Percentiles rank a stretch among this genome's conserved stretches.
Evolutionary conservation across 2,888 invertebrate genomes (phyloP).

Genomic region (Cremastobaeus sp.): DNA sequence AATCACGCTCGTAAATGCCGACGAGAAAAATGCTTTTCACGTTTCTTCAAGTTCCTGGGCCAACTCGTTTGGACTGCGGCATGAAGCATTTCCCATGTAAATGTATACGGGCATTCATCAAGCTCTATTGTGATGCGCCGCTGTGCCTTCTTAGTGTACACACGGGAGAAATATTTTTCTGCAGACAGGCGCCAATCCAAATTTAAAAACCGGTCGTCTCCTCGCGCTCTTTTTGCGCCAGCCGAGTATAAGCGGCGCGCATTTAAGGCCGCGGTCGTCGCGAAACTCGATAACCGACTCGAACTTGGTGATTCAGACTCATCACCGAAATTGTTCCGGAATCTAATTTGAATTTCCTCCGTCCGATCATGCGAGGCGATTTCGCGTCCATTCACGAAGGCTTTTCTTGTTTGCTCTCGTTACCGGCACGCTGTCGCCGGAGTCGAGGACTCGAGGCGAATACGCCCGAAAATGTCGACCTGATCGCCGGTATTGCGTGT

Average conservation of each 20-base stretch:
- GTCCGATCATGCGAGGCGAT: too few relatives aligned
- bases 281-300: conserved; percentile 49
- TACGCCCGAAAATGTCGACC: too few relatives aligned
- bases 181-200: conserved; percentile 59
- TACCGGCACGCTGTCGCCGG: too few relatives aligned
- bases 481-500: conserved; percentile 57
- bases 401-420: too few relatives aligned
- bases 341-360: conserved; percentile 42
- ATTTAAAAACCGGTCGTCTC: conserved; percentile 61
- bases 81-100: conserved; percentile 75
- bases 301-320: too few relatives aligned
- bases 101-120: conserved; percentile 77
- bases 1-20: conserved; percentile 62
- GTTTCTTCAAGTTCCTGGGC: conserved; percentile 65
- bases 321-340: conserved; percentile 39
- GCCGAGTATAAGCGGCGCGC: conserved; percentile 51
- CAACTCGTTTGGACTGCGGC: conserved; percentile 64
- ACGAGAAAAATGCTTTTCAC: conserved; percentile 65
- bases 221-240: conserved; percentile 49
- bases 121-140: conserved; percentile 72
- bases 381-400: too few relatives aligned
- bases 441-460: too few relatives aligned
- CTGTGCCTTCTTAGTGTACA: conserved; percentile 62
- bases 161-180: conserved; percentile 64
- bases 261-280: conserved; percentile 47